phyloP scores from a whole-genome alignment of 2,113 vertebrate species.

The Dasyprocta punctata region DNA sequence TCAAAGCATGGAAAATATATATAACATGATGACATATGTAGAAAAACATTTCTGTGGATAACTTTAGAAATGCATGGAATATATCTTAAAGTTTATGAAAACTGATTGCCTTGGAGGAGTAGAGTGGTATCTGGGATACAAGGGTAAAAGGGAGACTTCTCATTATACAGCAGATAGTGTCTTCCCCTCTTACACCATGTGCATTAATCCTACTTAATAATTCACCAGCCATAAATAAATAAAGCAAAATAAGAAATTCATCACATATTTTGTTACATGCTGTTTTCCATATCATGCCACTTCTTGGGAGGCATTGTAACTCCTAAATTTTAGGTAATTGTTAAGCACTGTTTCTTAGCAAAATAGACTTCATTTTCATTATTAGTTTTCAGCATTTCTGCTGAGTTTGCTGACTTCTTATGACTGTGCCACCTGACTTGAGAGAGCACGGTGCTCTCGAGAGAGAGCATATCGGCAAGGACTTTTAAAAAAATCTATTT shows the following conservation, averaged over 20 bases:
- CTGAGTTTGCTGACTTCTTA: not conserved
- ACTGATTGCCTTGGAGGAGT: not conserved
- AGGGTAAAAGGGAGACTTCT: not conserved
- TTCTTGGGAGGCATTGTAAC: not conserved
- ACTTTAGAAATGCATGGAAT: not conserved
- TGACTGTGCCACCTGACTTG: not conserved
- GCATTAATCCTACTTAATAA: not conserved
- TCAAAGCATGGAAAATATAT: not conserved
- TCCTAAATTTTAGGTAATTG: not conserved
- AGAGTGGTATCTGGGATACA: not conserved
- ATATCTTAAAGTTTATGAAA: not conserved
- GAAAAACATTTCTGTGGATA: slow-evolving; percentile 21
- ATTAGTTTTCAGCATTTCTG: slow-evolving; percentile 22
- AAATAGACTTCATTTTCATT: not conserved
- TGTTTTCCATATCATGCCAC: not conserved
- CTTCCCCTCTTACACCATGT: not conserved
- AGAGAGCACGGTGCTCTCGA: not conserved
- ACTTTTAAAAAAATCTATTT: slow-evolving; percentile 48
- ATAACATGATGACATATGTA: not conserved
- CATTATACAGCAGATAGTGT: not conserved
- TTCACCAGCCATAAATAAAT: not conserved
- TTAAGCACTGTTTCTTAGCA: not conserved
- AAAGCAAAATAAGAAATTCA: slow-evolving; percentile 1
- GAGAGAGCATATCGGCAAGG: not conserved
- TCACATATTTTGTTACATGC: not conserved